These are phyloP conservation scores for Patella pellucida DNA, from an alignment of 2,888 invertebrate species.

Conservation along the genomic window DNA sequence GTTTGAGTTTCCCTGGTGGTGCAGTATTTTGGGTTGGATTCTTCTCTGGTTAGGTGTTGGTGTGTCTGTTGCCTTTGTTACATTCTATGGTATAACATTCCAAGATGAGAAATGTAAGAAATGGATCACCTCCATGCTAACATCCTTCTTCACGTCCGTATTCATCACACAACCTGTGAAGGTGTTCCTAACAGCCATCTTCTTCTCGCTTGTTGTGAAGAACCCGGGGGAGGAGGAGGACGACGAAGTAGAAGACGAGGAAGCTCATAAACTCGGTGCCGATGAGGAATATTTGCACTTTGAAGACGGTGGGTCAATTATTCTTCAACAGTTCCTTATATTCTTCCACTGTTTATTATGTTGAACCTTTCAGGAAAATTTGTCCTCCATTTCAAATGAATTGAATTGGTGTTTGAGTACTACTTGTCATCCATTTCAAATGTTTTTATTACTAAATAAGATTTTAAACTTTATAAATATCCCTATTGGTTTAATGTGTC, in stretches of 20 bases:
- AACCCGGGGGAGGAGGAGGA: constrained; percentile 64
- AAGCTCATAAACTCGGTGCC: constrained; percentile 59
- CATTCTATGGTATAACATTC: constrained; percentile 72
- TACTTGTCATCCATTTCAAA: too few species aligned
- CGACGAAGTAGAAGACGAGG: constrained; percentile 66
- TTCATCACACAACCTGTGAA: constrained; percentile 73
- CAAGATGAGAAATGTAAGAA: constrained; percentile 72
- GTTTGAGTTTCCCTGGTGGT: constrained; percentile 67
- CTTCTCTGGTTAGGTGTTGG: constrained; percentile 68
- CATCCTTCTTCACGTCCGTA: constrained; percentile 72
- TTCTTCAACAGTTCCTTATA: too few species aligned
- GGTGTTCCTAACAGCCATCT: constrained; percentile 68
- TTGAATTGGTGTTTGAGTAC: too few species aligned
- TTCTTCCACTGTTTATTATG: too few species aligned
- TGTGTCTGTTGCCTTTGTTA: constrained; percentile 70
- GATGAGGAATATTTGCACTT: constrained; percentile 69
- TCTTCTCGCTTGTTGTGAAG: constrained; percentile 68
- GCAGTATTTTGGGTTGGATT: constrained; percentile 71
- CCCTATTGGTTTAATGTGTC: neutral
- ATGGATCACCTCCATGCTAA: constrained; percentile 73
- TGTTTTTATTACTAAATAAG: too few species aligned
- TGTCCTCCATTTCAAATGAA: too few species aligned
- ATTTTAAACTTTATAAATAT: constrained; percentile 2
- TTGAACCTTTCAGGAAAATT: too few species aligned
- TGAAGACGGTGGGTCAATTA: constrained; percentile 32